These are phyloP conservation scores for Pyrgus malvae DNA, from an alignment of 2,888 invertebrate genomes.

Conservation along the genomic window DNA sequence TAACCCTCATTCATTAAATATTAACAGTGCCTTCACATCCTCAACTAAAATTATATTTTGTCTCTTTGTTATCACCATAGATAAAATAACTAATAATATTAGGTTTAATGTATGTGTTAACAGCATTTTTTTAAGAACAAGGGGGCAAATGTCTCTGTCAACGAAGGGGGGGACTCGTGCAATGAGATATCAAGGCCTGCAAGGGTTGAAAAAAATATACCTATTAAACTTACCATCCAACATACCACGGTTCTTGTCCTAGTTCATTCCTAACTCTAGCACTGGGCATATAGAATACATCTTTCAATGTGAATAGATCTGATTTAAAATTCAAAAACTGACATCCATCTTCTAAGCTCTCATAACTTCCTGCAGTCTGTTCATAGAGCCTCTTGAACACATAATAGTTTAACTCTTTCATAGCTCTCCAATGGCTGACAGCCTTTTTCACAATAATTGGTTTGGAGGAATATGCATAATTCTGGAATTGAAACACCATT, in stretches of 20 bases:
- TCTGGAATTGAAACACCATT: too few species aligned
- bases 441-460: constrained; percentile 91
- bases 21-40: too few species aligned
- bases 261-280: constrained; percentile 83
- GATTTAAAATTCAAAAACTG: constrained; percentile 94
- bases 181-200: too few species aligned
- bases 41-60: too few species aligned
- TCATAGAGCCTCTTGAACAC: constrained; percentile 87
- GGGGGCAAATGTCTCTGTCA: too few species aligned
- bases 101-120: too few species aligned
- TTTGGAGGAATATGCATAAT: constrained; percentile 88
- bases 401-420: constrained; percentile 83
- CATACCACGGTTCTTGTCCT: constrained; percentile 90
- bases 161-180: too few species aligned
- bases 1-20: too few species aligned
- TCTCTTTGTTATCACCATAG: too few species aligned
- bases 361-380: constrained; percentile 85
- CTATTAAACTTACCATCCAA: constrained; percentile 88
- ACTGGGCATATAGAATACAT: constrained; percentile 89
- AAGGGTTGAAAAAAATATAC: too few species aligned
- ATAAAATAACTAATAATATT: too few species aligned
- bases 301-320: constrained; percentile 87
- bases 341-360: constrained; percentile 89
- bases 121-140: too few species aligned
- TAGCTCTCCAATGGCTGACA: constrained; percentile 89